Evolutionary conservation across 2,113 vertebrate species (phyloP), one percentile per base, ranked within the genome.

Genomic region (Neolamprologus modestus): DNA sequence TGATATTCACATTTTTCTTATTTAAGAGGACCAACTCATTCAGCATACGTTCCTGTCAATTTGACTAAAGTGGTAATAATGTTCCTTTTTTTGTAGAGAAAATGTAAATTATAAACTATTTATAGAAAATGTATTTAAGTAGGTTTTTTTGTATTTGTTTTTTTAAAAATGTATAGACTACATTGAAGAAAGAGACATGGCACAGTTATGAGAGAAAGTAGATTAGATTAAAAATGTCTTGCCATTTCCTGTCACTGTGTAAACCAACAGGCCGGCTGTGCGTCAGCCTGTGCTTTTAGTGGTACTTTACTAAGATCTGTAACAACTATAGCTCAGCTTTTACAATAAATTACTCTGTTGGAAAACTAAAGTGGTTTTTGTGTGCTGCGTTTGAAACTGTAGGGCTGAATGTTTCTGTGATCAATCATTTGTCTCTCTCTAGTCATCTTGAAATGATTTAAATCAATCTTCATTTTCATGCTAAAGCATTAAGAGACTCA

Each of bases 71-170:
- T 78, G 28, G 33, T 50, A 85, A 68, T 59, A 55, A 66, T 54
- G 61, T 54, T 50, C 3, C n/a, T 68, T 28, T n/a, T 21, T 35
- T 28, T 55, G 24, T 76, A 17, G 82, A 86, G 88, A 42, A 71
- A 26, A 12, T 88, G 35, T 85, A 73, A 89, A 84, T 66, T 91
- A 71, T 68, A n/a, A 84, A 71, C 55, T 94, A 90, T 92, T 94
- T 91, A 90, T 92, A 50, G 4, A 21, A 57, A 78, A 83, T 89
- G 17, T 94, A 92, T 94, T 90, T 91, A 88, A 87, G n/a, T 81
- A 8, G 31, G 12, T 66, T 10, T 53, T 53, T 53, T 3, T 8
- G 9, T 84, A 54, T 84, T 7, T 50, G 21, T 42, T 53, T 4
- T 17, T 10, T 19, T 2, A 3, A 28, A 8, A 19, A 26, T 54